Percentiles rank a stretch among this genome's conserved stretches.
These are phyloP conservation scores for Spheniscus humboldti DNA, from an alignment of 2,797 vertebrate species.

Conservation along the genomic window DNA sequence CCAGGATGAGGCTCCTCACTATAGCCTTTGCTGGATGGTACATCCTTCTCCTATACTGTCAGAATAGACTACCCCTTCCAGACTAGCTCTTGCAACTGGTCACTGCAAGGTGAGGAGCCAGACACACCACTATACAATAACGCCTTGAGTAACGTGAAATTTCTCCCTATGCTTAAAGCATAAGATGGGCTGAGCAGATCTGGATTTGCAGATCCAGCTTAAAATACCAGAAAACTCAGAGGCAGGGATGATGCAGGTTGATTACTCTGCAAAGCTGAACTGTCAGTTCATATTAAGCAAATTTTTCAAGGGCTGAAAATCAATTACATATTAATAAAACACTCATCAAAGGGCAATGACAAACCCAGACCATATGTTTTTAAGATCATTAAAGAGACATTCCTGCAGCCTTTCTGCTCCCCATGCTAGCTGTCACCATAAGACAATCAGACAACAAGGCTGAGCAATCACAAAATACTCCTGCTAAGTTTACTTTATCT, in stretches of 20 bases:
- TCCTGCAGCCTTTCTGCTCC: neutral
- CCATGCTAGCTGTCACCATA: neutral
- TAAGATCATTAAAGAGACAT: neutral
- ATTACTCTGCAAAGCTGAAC: neutral
- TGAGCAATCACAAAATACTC: neutral
- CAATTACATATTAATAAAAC: neutral
- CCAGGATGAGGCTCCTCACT: neutral
- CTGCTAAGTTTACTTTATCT: neutral
- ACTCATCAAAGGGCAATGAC: neutral
- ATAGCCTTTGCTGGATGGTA: neutral
- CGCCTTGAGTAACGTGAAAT: neutral
- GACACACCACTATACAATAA: neutral
- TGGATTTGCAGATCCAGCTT: neutral
- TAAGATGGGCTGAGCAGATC: neutral
- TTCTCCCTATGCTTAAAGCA: neutral
- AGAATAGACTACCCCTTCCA: neutral
- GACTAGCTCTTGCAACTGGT: neutral
- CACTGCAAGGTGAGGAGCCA: neutral
- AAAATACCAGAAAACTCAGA: neutral
- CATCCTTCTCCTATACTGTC: neutral
- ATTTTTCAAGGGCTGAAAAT: neutral
- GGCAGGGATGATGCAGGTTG: neutral
- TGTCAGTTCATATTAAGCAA: neutral
- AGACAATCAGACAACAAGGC: neutral
- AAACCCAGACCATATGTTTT: neutral